Conservation (phyloP, 2,797 vertebrate species). For the Enteromius paludinosus region DNA sequence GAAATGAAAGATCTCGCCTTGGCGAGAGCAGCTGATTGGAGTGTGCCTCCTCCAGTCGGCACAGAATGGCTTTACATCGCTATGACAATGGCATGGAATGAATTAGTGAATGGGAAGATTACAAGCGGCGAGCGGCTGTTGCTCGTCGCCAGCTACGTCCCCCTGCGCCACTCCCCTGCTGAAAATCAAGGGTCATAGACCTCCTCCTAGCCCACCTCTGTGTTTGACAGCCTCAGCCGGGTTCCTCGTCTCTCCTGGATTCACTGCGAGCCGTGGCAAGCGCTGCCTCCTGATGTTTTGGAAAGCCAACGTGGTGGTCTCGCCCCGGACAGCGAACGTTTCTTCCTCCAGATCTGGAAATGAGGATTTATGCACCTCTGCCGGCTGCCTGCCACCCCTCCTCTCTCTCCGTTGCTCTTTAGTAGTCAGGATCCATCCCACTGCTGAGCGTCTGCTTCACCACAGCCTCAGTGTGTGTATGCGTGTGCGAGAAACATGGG, state of each 20-base stretch:
- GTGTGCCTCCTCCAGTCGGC: conserved; percentile 78
- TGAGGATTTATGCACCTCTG: conserved; percentile 80
- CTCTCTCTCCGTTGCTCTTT: conserved; percentile 76
- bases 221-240: conserved; percentile 75
- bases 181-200: conserved; percentile 78
- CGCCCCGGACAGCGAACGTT: conserved; percentile 67
- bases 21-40: conserved; percentile 80
- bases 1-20: conserved; percentile 71
- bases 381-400: conserved; percentile 68
- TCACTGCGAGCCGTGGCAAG: conserved; percentile 66
- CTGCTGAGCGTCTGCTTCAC: conserved; percentile 83
- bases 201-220: conserved; percentile 78
- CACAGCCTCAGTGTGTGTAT: conserved; percentile 71
- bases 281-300: conserved; percentile 69
- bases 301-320: conserved; percentile 63
- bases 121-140: conserved; percentile 75
- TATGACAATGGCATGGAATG: conserved; percentile 79
- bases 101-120: conserved; percentile 82
- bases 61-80: conserved; percentile 80
- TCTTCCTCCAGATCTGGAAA: conserved; percentile 74
- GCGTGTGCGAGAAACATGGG: conserved; percentile 57
- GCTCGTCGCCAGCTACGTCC: conserved; percentile 72
- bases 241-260: conserved; percentile 73
- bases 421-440: conserved; percentile 88
- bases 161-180: conserved; percentile 70